Conservation (phyloP, 2,888 invertebrate genomes). For the Meliscaeva auricollis region DNA sequence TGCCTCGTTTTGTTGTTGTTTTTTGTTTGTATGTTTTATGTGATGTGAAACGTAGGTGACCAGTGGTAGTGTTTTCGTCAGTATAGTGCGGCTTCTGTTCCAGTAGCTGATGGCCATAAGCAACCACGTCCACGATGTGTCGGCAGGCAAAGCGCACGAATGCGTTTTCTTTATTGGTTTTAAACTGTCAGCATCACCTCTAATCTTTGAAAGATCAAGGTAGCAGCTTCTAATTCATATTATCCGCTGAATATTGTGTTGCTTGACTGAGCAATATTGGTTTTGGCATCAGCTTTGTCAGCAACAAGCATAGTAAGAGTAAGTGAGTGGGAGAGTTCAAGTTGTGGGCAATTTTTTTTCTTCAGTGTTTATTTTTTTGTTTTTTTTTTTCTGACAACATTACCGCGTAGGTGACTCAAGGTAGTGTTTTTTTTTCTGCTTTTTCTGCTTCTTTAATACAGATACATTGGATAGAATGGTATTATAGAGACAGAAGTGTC, state of each 20-base stretch:
- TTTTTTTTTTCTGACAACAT: constrained; percentile 6
- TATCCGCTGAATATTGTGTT: constrained; percentile 52
- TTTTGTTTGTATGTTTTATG: constrained; percentile 46
- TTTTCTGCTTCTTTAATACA: not conserved
- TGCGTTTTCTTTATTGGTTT: constrained; percentile 74
- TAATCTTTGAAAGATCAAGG: constrained; percentile 73
- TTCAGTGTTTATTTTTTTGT: not conserved
- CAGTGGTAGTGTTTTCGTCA: constrained; percentile 55
- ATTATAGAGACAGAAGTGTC: constrained; percentile 59
- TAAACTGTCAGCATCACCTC: constrained; percentile 74
- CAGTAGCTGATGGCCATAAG: constrained; percentile 19
- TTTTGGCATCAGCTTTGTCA: constrained; percentile 30
- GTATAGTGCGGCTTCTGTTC: constrained; percentile 50
- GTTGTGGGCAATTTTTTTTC: constrained; percentile 27
- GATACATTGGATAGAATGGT: constrained; percentile 1
- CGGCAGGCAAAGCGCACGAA: constrained; percentile 42
- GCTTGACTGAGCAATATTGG: constrained; percentile 47
- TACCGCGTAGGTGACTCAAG: constrained; percentile 71
- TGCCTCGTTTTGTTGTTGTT: constrained; percentile 19
- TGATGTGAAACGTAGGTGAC: constrained; percentile 69
- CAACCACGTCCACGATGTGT: not conserved
- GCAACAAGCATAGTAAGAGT: not conserved
- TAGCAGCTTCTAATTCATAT: constrained; percentile 74
- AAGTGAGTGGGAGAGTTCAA: constrained; percentile 32
- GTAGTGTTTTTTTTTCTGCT: constrained; percentile 29